Evolutionary conservation across 2,888 invertebrate genomes (phyloP), one percentile per base, ranked within the genome.

Genomic region (Gnatocerus cornutus): DNA sequence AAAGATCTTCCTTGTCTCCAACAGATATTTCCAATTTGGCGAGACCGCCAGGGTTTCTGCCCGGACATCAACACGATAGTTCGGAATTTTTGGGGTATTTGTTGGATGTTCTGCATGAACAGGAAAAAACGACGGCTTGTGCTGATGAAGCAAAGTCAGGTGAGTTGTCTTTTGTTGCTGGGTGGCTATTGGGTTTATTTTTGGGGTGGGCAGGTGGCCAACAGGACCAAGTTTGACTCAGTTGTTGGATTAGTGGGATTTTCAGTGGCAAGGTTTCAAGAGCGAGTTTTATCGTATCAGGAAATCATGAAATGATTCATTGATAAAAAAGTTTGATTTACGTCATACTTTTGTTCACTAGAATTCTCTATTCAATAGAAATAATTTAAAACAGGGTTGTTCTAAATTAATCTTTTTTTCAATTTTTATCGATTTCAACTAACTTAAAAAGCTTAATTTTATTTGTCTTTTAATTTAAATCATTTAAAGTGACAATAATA

Each of bases 21-120:
- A 87, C 86, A n/a, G 91, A 90, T 45, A 91, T 95, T 79, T 87
- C 92, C 72, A 86, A 88, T 48, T 88, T 90, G 0, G 90, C 93
- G 0, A 88, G 92, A 74, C 95, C 96, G 4, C 90, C 92, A 0
- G 93, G 93, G 79, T 96, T 96, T 82, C 87, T 89, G 30, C 87
- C 88, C 4, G 92, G 94, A 10, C 88, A 92, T 72, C 96, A 96
- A 78, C 96, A 96, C 79, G 96, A 96, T 78, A 95, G 95, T 83
- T 94, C 94, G 0, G 96, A 96, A 84, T 95, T 94, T 84, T 85
- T 95, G 63, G 92, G 93, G 84, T 93, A 87, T 85, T 80, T 93
- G 7, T 85, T 93, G 76, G 92, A 93, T 81, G 85, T 90, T 64
- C 83, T 96, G 63, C 92, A 93, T 72, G 93, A 94, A 71, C 92